Percentiles rank a stretch among this genome's conserved stretches.
phyloP scores from a whole-genome alignment of 2,888 invertebrate genomes.

The Sphaeridia pumilis region DNA sequence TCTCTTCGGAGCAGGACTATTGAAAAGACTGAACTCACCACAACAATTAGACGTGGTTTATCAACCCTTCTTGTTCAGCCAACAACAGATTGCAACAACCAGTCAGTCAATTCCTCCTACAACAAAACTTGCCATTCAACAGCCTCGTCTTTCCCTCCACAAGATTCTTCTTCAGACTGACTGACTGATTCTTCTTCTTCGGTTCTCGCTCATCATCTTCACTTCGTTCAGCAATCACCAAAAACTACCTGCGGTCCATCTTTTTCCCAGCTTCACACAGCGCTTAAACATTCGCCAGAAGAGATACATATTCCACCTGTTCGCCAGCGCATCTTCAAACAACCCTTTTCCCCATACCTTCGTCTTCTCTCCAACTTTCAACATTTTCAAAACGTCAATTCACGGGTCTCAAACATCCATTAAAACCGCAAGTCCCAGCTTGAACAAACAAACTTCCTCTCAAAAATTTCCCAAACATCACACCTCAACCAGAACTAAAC shows the following conservation, averaged over 20 bases:
- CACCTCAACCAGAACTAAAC: not conserved
- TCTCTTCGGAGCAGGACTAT: no score
- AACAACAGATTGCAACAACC: no score
- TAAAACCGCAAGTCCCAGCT: no score
- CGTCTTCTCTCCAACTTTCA: not conserved
- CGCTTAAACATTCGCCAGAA: not conserved
- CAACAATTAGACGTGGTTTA: slow-evolving; percentile 1
- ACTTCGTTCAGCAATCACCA: not conserved
- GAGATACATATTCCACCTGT: not conserved
- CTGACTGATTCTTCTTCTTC: not conserved
- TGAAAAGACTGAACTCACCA: no score
- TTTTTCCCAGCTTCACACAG: not conserved
- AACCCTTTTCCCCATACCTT: not conserved
- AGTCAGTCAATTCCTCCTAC: no score
- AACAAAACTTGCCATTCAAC: slow-evolving; percentile 3
- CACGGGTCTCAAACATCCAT: no score
- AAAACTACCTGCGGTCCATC: not conserved
- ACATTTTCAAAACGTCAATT: no score
- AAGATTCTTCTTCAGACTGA: not conserved
- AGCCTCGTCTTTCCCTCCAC: not conserved
- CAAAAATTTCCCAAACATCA: no score
- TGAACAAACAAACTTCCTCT: not conserved
- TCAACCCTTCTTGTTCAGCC: not conserved
- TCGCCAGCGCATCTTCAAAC: not conserved
- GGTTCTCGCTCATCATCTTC: not conserved